Conservation (phyloP, 2,888 invertebrate species). For the Lepidocyrtoides sp. region DNA sequence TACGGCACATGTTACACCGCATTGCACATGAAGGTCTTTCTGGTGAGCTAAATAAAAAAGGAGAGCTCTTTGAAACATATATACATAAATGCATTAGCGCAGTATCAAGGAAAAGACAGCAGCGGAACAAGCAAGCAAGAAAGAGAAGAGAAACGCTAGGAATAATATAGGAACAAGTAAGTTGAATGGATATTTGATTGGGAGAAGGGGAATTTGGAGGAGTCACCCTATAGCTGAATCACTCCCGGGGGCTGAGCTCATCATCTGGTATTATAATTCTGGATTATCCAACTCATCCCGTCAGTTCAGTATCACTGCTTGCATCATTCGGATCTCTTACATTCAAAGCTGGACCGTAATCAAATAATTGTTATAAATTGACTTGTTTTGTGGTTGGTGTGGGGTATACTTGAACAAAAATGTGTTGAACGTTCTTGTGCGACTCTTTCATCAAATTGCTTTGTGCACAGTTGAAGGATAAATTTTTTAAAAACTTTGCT, state of each 20-base stretch:
- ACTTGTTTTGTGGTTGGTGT: background rate
- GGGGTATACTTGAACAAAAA: too few relatives aligned
- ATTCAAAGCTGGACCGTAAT: background rate
- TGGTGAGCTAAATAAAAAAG: too few relatives aligned
- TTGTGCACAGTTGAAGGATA: too few relatives aligned
- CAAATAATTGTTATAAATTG: background rate
- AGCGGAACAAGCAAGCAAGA: conserved; percentile 7
- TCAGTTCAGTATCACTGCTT: conserved; percentile 71
- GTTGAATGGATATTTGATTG: conserved; percentile 81
- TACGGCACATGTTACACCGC: too few relatives aligned
- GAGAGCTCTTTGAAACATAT: background rate
- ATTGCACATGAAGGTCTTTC: too few relatives aligned
- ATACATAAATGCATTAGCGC: background rate
- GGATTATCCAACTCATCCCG: conserved; percentile 78
- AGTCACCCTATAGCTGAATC: conserved; percentile 81
- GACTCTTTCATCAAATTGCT: too few relatives aligned
- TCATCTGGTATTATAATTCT: conserved; percentile 77
- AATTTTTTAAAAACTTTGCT: too few relatives aligned
- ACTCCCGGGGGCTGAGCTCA: conserved; percentile 84
- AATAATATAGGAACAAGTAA: conserved; percentile 72
- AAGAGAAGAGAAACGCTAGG: background rate
- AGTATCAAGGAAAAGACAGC: background rate
- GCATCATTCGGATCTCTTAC: conserved; percentile 52
- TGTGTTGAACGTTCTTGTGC: too few relatives aligned
- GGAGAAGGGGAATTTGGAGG: conserved; percentile 80